Evolutionary conservation across 1,140 invertebrate species (phyloP).

Genomic region (Atta cephalotes): DNA sequence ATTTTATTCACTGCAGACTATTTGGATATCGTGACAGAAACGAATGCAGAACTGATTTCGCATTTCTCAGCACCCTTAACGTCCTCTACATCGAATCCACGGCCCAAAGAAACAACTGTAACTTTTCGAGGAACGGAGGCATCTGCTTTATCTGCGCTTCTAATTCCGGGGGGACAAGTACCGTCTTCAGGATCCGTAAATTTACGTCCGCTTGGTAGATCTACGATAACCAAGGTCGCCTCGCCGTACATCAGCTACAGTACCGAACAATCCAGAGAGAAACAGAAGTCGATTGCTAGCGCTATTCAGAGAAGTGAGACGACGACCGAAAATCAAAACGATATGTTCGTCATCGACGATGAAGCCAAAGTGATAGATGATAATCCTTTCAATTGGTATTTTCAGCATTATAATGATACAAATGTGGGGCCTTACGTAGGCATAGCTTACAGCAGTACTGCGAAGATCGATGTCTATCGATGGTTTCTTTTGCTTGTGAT

Average conservation of each 20-base stretch:
- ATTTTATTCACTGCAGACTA: constrained; percentile 44
- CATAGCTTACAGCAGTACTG: constrained; percentile 71
- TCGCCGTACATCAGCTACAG: constrained; percentile 82
- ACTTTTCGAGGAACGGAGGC: constrained; percentile 76
- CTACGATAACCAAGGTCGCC: constrained; percentile 89
- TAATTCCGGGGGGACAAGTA: constrained; percentile 88
- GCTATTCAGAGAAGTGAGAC: constrained; percentile 61
- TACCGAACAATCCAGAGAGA: constrained; percentile 65
- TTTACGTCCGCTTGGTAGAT: constrained; percentile 83
- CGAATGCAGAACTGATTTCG: constrained; percentile 7
- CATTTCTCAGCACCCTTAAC: background rate
- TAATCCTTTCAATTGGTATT: constrained; percentile 91
- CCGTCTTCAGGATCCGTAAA: constrained; percentile 74
- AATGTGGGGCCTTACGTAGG: constrained; percentile 90
- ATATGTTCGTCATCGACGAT: constrained; percentile 59
- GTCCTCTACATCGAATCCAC: constrained; percentile 22
- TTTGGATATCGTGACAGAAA: background rate
- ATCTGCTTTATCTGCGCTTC: constrained; percentile 86
- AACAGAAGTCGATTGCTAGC: constrained; percentile 48
- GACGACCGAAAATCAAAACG: constrained; percentile 39
- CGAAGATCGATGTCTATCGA: constrained; percentile 48
- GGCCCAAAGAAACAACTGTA: constrained; percentile 35
- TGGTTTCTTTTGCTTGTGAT: constrained; percentile 58
- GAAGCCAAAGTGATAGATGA: constrained; percentile 78
- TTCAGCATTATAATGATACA: constrained; percentile 91